Evolutionary conservation across 2,113 vertebrate species (phyloP).

Genomic region (Setophaga coronata): DNA sequence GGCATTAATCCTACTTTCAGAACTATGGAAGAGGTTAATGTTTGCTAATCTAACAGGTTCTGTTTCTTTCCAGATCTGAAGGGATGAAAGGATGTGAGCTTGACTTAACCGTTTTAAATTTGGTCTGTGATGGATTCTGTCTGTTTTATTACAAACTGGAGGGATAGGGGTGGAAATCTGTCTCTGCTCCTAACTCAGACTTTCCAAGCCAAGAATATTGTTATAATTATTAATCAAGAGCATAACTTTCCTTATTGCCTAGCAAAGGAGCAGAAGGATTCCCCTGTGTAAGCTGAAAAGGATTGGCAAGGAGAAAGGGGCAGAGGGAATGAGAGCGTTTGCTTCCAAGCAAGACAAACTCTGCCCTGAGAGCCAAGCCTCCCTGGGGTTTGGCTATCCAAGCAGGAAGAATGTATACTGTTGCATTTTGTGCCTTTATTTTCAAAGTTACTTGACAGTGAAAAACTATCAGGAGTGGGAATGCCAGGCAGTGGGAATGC

Average conservation of each 20-base stretch:
- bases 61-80: slow-evolving; percentile 63
- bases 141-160: slow-evolving; percentile 4
- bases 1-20: slow-evolving; percentile 42
- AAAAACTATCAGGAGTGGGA: background rate
- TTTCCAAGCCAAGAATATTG: slow-evolving; percentile 23
- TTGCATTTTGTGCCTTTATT: background rate
- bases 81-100: slow-evolving; percentile 74
- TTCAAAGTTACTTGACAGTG: background rate
- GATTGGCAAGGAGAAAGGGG: background rate
- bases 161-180: background rate
- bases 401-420: background rate
- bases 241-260: background rate
- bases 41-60: slow-evolving; percentile 63
- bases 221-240: background rate
- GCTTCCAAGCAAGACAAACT: slow-evolving; percentile 6
- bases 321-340: background rate
- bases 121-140: slow-evolving; percentile 35
- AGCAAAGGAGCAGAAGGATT: background rate
- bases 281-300: background rate
- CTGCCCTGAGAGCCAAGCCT: background rate
- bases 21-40: slow-evolving; percentile 49
- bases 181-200: background rate
- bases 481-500: background rate
- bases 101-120: slow-evolving; percentile 46
- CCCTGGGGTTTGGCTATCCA: background rate